Conservation (phyloP, 2,888 invertebrate genomes). For the Mellilla xanthometata region DNA sequence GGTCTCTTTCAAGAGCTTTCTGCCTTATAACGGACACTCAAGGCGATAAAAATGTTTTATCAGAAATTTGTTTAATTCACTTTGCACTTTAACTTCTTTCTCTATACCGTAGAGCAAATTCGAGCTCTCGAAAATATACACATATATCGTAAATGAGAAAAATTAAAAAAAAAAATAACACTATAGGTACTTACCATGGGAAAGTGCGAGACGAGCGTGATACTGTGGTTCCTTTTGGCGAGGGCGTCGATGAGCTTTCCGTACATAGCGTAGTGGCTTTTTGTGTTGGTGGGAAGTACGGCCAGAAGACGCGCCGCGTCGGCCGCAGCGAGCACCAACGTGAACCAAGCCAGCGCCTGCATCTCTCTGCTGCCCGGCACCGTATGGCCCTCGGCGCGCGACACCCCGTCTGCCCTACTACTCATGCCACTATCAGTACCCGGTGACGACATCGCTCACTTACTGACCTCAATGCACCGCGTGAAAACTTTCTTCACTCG, state of each 20-base stretch:
- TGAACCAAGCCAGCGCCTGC: conserved; percentile 61
- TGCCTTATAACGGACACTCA: too few relatives aligned
- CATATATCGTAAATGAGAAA: too few relatives aligned
- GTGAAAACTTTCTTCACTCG: conserved; percentile 14
- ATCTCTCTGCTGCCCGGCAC: conserved; percentile 61
- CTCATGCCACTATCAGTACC: conserved; percentile 34
- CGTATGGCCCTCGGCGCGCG: conserved; percentile 43
- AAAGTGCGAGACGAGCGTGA: conserved; percentile 75
- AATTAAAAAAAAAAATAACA: too few relatives aligned
- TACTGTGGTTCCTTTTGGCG: conserved; percentile 62
- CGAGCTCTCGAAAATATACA: too few relatives aligned
- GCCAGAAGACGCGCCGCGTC: conserved; percentile 68
- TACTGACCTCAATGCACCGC: conserved; percentile 22
- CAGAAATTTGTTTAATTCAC: too few relatives aligned
- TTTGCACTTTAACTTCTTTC: too few relatives aligned
- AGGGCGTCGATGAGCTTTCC: conserved; percentile 71
- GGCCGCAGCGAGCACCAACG: conserved; percentile 45
- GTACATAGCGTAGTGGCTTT: conserved; percentile 80
- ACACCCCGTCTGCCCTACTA: conserved; percentile 29
- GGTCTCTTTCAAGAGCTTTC: too few relatives aligned
- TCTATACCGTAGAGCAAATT: too few relatives aligned
- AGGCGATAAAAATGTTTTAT: too few relatives aligned
- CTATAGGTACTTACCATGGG: conserved; percentile 75
- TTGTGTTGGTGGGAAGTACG: conserved; percentile 76
- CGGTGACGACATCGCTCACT: conserved; percentile 18